Base-by-base conservation (phyloP, 2,888 invertebrate genomes). In the Netelia melanura region DNA sequence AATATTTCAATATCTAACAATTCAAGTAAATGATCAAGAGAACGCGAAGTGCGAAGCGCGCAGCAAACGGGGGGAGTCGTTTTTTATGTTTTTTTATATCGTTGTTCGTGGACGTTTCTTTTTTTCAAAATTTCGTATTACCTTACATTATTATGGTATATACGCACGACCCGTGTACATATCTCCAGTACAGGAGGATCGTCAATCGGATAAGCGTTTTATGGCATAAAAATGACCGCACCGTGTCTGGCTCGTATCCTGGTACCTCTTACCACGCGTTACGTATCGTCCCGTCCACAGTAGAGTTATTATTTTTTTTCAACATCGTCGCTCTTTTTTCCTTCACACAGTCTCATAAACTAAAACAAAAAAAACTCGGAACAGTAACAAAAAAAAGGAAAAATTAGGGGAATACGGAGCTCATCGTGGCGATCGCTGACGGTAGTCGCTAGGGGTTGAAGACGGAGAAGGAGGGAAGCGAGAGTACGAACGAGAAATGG, bases 401-500 rank as follows among this genome's bases (percentile, higher is more conserved):
- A 54, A 54, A 54, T 54, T 54, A 56, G 14, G 44, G 44, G 17
- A 58, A 38, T 30, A 52, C 23, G 6, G 52, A 56, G 58, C 75
- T 21, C n/a, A n/a, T n/a, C 56, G 44, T 38, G 58, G 43, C 23
- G n/a, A 56, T 56, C 21, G 68, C 52, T 70, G 70, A 81, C 64
- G 48, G 68, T 54, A 62, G 70, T 62, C 62, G 56, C 23, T 10
- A 64, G 65, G 61, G 75, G 17, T 21, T 14, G 9, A 23, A 72
- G 23, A 56, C 8, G 14, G n/a, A 14, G 25, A 54, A 23, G 10
- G 54, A 70, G 21, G 68, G 14, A 48, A 11, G 23, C 5, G 43
- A 9, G 23, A 67, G 54, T 72, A 64, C 74, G 77, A 52, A 52
- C 81, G 70, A 56, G 58, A 87, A 91, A 88, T 89, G 83, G 89